These are phyloP conservation scores for Ctenodactylus gundi DNA, from an alignment of 2,113 vertebrate species.

Conservation along the genomic window DNA sequence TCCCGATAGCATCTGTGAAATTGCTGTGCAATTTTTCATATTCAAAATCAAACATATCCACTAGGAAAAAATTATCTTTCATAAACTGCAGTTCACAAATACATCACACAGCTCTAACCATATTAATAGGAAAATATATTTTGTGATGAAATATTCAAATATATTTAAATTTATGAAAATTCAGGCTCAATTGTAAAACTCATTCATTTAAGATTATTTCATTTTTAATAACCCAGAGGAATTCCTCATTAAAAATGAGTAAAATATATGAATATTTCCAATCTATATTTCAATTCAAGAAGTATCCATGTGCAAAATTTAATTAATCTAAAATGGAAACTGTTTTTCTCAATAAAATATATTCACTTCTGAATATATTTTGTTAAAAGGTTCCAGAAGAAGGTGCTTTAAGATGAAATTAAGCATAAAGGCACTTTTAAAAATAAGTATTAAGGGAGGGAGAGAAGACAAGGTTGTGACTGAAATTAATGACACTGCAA, in stretches of 20 bases:
- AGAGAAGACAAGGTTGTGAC: not conserved
- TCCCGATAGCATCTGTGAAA: not conserved
- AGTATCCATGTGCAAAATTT: not conserved
- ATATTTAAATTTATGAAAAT: not conserved
- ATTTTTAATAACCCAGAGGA: not conserved
- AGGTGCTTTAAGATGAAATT: not conserved
- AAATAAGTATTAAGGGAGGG: not conserved
- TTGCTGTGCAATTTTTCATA: not conserved
- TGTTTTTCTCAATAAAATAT: not conserved
- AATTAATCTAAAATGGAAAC: slow-evolving; percentile 1
- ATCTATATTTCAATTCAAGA: not conserved
- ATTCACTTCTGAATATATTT: not conserved
- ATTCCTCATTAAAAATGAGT: slow-evolving; percentile 29
- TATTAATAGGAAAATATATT: not conserved
- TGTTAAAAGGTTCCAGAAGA: not conserved
- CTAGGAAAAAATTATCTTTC: not conserved
- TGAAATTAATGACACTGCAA: not conserved
- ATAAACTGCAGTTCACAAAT: slow-evolving; percentile 1
- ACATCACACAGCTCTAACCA: not conserved
- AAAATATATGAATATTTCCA: not conserved
- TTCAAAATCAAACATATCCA: not conserved
- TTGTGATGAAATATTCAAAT: not conserved
- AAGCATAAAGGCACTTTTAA: not conserved
- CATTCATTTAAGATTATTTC: not conserved
- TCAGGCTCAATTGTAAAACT: not conserved